Conservation (phyloP, 2,113 vertebrate species). For the Ibidorhyncha struthersii region DNA sequence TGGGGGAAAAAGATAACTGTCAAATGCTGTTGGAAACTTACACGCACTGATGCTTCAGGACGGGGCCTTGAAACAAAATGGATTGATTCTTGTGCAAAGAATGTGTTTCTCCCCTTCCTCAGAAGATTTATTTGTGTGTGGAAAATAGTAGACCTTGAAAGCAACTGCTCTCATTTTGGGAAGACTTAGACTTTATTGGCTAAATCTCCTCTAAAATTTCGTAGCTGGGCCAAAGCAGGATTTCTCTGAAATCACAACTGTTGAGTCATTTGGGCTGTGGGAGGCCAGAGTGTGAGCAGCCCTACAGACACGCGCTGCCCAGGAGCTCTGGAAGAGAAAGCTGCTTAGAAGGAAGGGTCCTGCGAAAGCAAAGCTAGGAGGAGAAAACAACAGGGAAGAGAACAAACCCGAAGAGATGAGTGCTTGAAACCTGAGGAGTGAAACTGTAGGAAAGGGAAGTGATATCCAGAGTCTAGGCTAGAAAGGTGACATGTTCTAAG, state of each 20-base stretch:
- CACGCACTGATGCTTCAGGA: background rate
- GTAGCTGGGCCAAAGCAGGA: background rate
- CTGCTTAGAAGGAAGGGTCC: background rate
- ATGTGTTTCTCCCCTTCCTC: background rate
- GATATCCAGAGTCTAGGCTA: background rate
- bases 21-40: background rate
- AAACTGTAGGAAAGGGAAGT: background rate
- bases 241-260: background rate
- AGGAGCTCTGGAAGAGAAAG: background rate
- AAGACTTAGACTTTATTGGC: background rate
- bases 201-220: background rate
- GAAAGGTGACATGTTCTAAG: background rate
- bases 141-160: background rate
- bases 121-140: background rate
- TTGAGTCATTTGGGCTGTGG: background rate
- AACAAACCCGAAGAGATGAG: accelerated
- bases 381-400: background rate
- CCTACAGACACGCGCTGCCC: background rate
- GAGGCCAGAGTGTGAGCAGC: background rate
- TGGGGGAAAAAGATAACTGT: background rate
- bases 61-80: background rate
- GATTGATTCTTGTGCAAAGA: background rate
- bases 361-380: background rate
- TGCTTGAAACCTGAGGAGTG: background rate
- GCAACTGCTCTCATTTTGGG: background rate